These are phyloP conservation scores for Hassar affinis DNA, from an alignment of 2,113 vertebrate species.

Conservation along the genomic window DNA sequence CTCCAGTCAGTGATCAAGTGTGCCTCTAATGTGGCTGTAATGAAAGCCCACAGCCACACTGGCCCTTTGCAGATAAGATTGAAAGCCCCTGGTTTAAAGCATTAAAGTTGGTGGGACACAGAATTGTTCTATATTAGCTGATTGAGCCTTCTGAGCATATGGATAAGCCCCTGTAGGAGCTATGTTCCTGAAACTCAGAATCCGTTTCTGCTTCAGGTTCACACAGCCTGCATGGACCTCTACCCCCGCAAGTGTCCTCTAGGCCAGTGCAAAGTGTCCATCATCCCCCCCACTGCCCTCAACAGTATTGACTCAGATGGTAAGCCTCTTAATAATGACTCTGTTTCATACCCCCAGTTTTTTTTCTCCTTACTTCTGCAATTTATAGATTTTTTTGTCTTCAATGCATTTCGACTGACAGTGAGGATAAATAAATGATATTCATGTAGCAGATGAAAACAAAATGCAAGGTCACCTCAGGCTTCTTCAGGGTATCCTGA, in stretches of 20 bases:
- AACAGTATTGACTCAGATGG: slow-evolving; percentile 99
- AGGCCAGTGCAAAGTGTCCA: slow-evolving; percentile 97
- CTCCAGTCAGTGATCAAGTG: background rate
- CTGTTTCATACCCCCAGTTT: background rate
- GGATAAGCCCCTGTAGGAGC: background rate
- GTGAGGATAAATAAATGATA: background rate
- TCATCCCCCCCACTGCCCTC: slow-evolving; percentile 95
- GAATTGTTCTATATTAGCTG: slow-evolving; percentile 2
- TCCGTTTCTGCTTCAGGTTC: slow-evolving; percentile 78
- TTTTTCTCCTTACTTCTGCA: background rate
- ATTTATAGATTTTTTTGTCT: background rate
- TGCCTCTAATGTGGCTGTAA: background rate
- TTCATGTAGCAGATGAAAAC: background rate
- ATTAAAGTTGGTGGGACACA: background rate
- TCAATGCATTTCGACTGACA: background rate
- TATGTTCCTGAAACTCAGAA: slow-evolving; percentile 16
- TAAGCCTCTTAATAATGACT: slow-evolving; percentile 64
- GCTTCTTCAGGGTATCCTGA: background rate
- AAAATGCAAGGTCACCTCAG: background rate
- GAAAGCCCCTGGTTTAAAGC: background rate
- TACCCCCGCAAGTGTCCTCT: slow-evolving; percentile 93
- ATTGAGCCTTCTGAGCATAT: background rate
- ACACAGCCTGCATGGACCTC: slow-evolving; percentile 93
- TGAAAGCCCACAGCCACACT: slow-evolving; percentile 6
- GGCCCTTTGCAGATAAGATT: slow-evolving; percentile 4